Base-by-base conservation (phyloP, 2,113 vertebrate genomes). In the Barnardius zonarius region DNA sequence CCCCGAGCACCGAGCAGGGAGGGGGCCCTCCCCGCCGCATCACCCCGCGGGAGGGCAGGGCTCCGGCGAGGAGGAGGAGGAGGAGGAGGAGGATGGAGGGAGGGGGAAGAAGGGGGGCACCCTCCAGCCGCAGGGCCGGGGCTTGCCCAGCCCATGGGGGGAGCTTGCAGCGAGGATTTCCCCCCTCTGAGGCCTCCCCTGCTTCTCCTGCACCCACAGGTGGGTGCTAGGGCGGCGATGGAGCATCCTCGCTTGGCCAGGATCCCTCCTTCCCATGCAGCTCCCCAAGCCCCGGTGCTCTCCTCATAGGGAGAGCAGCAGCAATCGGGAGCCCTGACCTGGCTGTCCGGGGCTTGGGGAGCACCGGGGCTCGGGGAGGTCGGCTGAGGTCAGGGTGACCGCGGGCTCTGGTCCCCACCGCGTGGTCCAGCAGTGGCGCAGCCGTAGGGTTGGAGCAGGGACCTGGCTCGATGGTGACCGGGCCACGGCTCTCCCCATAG, bases 11-110 rank as follows among this genome's bases (percentile, higher is more conserved):
- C 30, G 52, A 63, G 75, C 41, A 3, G 74, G 74, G 90, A 57
- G 67, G 76, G 91, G 64, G 44, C 54, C 54, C 41, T 77, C 90
- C 79, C 80, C 73, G 25, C 91, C 75, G 86, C 94, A 86, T 95
- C 95, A 63, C 80, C 93, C 76, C 76, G 2, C 67, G 86, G 90
- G 75, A 79, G 83, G 83, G 95, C 92, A 92, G 89, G 92, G 90
- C 92, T 92, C 85, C 85, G 70, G 68, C 87, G 31, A 41, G 78
- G 66, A 88, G 93, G 37, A 83, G 74, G 30, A 70, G 74, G 30
- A 70, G 63, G 63, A 74, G 69, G n/a, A 85, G 88, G 39, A 86
- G 62, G 63, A 76, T 90, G 83, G 76, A 52, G 48, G 72, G 51
- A 76, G 63, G 76, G 15, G 66, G 83, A 76, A 77, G 87, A 77